Evolutionary conservation across 1,140 invertebrate genomes (phyloP).

Genomic region (Armadillidium nasatum): DNA sequence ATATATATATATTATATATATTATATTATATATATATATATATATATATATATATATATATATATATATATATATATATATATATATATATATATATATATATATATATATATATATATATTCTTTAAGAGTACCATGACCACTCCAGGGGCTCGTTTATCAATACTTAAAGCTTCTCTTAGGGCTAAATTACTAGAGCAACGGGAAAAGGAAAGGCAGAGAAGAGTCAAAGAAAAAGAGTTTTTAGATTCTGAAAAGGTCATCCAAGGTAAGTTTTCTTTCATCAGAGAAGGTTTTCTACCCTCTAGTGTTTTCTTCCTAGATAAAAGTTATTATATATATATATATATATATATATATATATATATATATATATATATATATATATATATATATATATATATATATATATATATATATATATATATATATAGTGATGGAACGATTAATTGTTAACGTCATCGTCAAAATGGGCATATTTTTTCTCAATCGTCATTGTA

Average conservation of each 20-base stretch:
- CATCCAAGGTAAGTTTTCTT: slow-evolving; percentile 22
- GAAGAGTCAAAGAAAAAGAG: slow-evolving; percentile 29
- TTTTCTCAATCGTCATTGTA: too few relatives aligned
- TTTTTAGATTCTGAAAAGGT: slow-evolving; percentile 34
- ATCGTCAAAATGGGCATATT: too few relatives aligned
- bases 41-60: neutral
- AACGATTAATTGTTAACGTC: too few relatives aligned
- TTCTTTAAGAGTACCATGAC: neutral
- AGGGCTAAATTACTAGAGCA: slow-evolving; percentile 30
- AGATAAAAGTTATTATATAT: too few relatives aligned
- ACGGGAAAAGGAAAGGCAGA: slow-evolving; percentile 19
- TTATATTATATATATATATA: too few relatives aligned
- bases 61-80: neutral
- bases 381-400: too few relatives aligned
- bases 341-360: too few relatives aligned
- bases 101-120: neutral
- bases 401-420: too few relatives aligned
- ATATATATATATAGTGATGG: too few relatives aligned
- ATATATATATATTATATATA: too few relatives aligned
- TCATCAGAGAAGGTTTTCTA: neutral
- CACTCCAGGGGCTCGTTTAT: slow-evolving; percentile 27
- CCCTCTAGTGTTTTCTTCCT: too few relatives aligned
- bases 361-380: too few relatives aligned
- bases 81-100: neutral
- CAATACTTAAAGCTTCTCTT: slow-evolving; percentile 27